Conservation (phyloP, 2,888 invertebrate genomes). For the Petrolisthes cinctipes region DNA sequence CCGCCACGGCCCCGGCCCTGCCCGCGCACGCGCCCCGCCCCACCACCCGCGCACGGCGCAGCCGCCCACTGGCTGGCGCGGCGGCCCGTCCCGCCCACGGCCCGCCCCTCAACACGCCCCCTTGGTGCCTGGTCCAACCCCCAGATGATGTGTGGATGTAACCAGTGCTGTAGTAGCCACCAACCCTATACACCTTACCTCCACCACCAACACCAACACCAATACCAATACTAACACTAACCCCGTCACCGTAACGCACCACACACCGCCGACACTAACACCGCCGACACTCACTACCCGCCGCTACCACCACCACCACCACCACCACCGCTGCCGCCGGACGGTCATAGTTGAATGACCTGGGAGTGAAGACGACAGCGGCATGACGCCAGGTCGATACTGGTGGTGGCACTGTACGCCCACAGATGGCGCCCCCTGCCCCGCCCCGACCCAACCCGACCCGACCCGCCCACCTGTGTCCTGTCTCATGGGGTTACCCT, state of each 20-base stretch:
- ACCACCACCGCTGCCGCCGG: slow-evolving; percentile 46
- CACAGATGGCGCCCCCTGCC: slow-evolving; percentile 47
- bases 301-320: slow-evolving; percentile 42
- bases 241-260: too few relatives aligned
- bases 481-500: not conserved
- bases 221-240: too few relatives aligned
- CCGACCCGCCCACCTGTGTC: not conserved
- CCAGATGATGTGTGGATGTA: slow-evolving; percentile 38
- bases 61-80: slow-evolving; percentile 45
- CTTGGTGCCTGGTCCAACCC: slow-evolving; percentile 34
- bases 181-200: not conserved
- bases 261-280: too few relatives aligned
- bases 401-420: slow-evolving; percentile 36
- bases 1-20: slow-evolving; percentile 48
- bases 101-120: slow-evolving; percentile 45
- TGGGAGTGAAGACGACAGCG: slow-evolving; percentile 42
- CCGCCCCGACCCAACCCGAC: slow-evolving; percentile 1
- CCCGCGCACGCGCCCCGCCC: slow-evolving; percentile 54
- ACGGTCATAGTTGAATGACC: slow-evolving; percentile 56
- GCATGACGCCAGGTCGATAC: slow-evolving; percentile 39
- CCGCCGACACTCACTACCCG: slow-evolving; percentile 46
- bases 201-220: not conserved
- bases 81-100: slow-evolving; percentile 36
- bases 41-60: slow-evolving; percentile 33
- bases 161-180: slow-evolving; percentile 13